Conservation (phyloP, 2,797 vertebrate species). For the Danio kyathit region DNA sequence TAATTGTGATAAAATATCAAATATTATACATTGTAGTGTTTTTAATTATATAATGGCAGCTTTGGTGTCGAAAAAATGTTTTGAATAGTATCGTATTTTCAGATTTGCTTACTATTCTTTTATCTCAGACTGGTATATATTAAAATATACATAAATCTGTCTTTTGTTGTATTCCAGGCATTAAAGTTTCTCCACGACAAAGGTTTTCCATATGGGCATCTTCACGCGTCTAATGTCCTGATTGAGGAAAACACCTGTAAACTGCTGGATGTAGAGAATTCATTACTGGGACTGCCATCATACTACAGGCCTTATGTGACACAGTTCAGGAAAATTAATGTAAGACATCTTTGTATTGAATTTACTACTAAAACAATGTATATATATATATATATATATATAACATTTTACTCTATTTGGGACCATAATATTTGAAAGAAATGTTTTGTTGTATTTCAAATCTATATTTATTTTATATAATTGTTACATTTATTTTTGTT, state of each 20-base stretch:
- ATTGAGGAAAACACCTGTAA: conserved; percentile 90
- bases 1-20: neutral
- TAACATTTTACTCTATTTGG: no score
- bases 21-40: neutral
- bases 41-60: neutral
- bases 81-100: neutral
- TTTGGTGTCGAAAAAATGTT: neutral
- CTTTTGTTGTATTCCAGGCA: conserved; percentile 73
- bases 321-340: conserved; percentile 95
- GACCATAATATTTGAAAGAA: no score
- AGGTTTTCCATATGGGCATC: conserved; percentile 91
- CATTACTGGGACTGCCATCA: conserved; percentile 90
- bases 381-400: no score
- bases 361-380: neutral
- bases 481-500: neutral
- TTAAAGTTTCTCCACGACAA: conserved; percentile 93
- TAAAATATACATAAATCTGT: no score
- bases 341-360: conserved; percentile 67
- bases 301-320: conserved; percentile 87
- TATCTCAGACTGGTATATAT: neutral
- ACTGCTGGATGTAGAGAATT: conserved; percentile 92
- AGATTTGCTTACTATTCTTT: neutral
- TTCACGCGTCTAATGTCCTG: conserved; percentile 91
- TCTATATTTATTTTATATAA: no score
- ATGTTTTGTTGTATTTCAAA: no score